Base-by-base conservation (phyloP, 2,888 invertebrate genomes). In the Heteromyza rotundicornis region DNA sequence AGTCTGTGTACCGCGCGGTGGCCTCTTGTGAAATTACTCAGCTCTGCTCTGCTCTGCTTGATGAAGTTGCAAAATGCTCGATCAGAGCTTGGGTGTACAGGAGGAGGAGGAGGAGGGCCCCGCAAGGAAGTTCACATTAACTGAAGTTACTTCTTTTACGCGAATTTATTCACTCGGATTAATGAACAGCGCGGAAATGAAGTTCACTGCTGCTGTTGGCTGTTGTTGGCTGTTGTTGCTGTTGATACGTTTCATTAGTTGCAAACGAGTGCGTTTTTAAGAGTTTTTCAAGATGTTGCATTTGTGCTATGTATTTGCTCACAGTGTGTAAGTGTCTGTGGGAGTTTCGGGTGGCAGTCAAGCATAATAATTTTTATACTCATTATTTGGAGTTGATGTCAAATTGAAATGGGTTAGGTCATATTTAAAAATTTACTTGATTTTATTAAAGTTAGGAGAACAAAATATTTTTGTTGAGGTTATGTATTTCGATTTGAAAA, bases 171-270 rank as follows among this genome's bases (percentile, higher is more conserved):
- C 76, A 80, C 72, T 74, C 73, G 75, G 70, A 73, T 78, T 79
- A 79, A 79, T 80, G 79, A 79, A 78, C 47, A 67, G 76, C 51
- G 50, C 27, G 50, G 56, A 58, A 65, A 58, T 56, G 62, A 60
- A 62, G 53, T 60, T 60, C 27, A 17, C 64, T 59, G 62, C 36
- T 47, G 20, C 49, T 62, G 51, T 49, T 63, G 27, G 47, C 63
- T 67, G 66, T 60, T 59, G 59, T n/a, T n/a, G n/a, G 49, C 56
- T 60, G 59, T 60, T 57, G 69, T 74, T 73, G 74, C 68, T 76
- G 71, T 76, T 77, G 79, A 79, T 77, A 74, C 78, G 75, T 72
- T 77, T 79, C 79, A 79, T 79, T 79, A 79, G 77, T 73, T 69
- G 70, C 80, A 74, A 73, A 64, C 69, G 80, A 79, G 71, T 77